Base-by-base conservation (phyloP, 2,888 invertebrate genomes). In the Cephus rjabovi region DNA sequence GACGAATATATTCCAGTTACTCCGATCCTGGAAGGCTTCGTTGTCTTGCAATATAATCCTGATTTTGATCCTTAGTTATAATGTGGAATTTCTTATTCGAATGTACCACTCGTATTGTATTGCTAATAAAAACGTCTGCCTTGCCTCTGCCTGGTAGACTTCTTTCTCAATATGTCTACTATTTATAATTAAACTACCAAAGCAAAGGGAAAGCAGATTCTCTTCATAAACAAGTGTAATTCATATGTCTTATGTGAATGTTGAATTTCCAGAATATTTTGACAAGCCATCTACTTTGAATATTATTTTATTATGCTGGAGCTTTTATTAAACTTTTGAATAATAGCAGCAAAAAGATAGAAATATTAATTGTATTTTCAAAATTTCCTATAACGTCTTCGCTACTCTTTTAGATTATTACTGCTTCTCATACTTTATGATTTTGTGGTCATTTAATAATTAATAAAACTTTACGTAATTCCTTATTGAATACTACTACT, bases 11-110 rank as follows among this genome's bases (percentile, higher is more conserved):
- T 97, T 81, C 95, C 99, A 0, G 93, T 99, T 69, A 98, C 99
- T 2, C 98, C 99, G 0, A 96, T 99, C 79, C 97, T 99, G 96
- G 99, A 99, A 93, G 99, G 99, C 77, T 98, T 99, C 92, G 99
- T 99, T 85, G 98, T 99, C 90, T 94, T 99, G 85, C 96, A 97
- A 92, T 99, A 99, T 93, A 99, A 99, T 92, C 94, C 95, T 11
- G 94, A 95, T 80, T 94, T 93, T 85, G 91, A 92, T 86, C 92
- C 93, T 78, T 93, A 92, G 71, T 77, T 34, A 74, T n/a, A 40
- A 77, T 74, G 56, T 75, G 30, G n/a, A 31, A 56, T 71, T 71
- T 11, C 23, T 11, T 34, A 34, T 71, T 23, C 71, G 30, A 71
- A 71, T 71, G 71, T 71, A 71, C 71, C 71, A 33, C 71, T 30